Base-by-base conservation (phyloP, 1,140 invertebrate genomes). In the Scaptomyza pallida region DNA sequence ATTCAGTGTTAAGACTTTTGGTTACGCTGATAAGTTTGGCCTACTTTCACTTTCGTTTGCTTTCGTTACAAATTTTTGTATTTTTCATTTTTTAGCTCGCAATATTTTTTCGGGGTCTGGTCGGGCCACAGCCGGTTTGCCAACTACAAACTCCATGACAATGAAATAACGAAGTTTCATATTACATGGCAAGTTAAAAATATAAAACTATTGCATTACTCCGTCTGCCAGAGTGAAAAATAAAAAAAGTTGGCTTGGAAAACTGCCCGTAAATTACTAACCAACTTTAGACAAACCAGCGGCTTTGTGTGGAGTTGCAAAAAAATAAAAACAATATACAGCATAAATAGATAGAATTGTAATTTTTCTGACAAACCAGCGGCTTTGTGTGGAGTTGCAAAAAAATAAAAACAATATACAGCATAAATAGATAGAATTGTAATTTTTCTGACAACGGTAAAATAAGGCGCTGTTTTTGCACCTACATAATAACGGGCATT, bases 81-180 rank as follows among this genome's bases (percentile, higher is more conserved):
- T 61, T 35, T 63, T 69, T 76, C 61, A 55, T 37, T 51, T 68
- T 78, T 41, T 48, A 33, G 10, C 45, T 65, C 41, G 61, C 40
- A 62, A 41, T 13, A 37, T 21, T 57, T 52, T 62, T 72, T 62
- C 47, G 17, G 23, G 51, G 44, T 17, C 23, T n/a, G 43, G 50
- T 17, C 30, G 3, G 43, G 51, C 44, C 40, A n/a, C 19, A 82
- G 64, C 78, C 78, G 77, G 82, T 86, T 86, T 88, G 45, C 70
- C 67, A 52, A 51, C 52, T 17, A 40, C 60, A 40, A 54, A 75
- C 71, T 45, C 45, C 62, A 61, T 86, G 81, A 86, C 82, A 88
- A 81, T 86, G 82, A 86, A 86, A 86, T 81, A 88, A 81, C 77
- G 74, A 77, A 77, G 78, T 77, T 86, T 74, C 81, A 81, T 63